Base-by-base conservation (phyloP, 2,797 vertebrate species). In the Acipenser ruthenus region DNA sequence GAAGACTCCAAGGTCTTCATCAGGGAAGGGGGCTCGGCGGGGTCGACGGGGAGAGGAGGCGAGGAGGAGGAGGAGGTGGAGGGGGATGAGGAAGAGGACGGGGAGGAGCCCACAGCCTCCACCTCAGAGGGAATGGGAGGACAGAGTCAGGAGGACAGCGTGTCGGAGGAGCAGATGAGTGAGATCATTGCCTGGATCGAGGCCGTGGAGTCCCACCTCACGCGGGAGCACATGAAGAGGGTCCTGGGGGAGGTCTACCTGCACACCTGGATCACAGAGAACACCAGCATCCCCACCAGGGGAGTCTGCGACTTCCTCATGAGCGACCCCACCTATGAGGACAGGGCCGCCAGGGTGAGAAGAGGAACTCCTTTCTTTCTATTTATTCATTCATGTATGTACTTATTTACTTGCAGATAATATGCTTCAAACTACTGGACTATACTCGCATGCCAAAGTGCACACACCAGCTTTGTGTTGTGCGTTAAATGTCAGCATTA, bases 161-260 rank as follows among this genome's bases (percentile, higher is more conserved):
- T 79, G 0, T 75, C 82, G 63, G 89, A 91, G 59, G 89, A 94
- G 73, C 88, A 89, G 52, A 84, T 92, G 2, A 83, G 77, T 0
- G 91, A 93, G 75, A 88, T 93, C 72, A 87, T 87, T 67, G 85
- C 87, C 4, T 89, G 86, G 72, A 94, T 99, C 13, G 87, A 91
- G 61, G 84, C 88, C 0, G 85, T 92, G 47, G 95, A 99, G 79
- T 87, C 84, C 66, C 93, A 94, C 64, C 77, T 99, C 81, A 91
- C 89, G 15, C 84, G 91, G 52, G 93, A 96, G 55, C 91, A 97
- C 79, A 97, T 98, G 88, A 99, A 97, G 82, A 91, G 87, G 58
- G 95, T 98, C 47, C 73, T 99, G 58, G 94, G 96, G 1, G 93
- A 94, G 70, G 95, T 99, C 23, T 99, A 97, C 78, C 88, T 99